Percentiles rank a stretch among this genome's conserved stretches.
These are phyloP conservation scores for Silvanus unidentatus DNA, from an alignment of 2,888 invertebrate genomes.

Conservation along the genomic window DNA sequence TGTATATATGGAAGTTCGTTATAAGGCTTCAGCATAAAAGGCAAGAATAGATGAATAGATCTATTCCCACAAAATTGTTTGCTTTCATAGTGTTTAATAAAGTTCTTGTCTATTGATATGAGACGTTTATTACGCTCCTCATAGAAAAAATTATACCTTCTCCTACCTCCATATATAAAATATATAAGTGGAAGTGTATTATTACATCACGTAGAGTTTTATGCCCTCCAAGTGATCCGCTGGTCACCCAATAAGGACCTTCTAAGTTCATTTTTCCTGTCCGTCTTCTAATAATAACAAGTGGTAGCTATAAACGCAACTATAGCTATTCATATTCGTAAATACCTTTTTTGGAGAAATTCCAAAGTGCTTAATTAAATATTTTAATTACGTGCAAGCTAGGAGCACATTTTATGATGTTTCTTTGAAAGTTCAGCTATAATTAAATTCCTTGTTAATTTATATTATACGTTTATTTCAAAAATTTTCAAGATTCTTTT, in stretches of 20 bases:
- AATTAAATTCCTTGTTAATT: slow-evolving; percentile 32
- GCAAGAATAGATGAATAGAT: slow-evolving; percentile 1
- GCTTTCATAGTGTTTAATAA: not conserved
- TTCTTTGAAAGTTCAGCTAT: slow-evolving; percentile 28
- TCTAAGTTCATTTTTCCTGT: too few relatives aligned
- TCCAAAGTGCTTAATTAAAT: slow-evolving; percentile 30
- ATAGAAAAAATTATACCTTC: too few relatives aligned
- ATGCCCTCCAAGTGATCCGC: too few relatives aligned
- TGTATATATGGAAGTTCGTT: slow-evolving; percentile 1
- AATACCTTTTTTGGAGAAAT: slow-evolving; percentile 19
- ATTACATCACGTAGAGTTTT: too few relatives aligned
- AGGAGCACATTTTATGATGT: slow-evolving; percentile 23
- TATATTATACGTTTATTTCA: slow-evolving; percentile 20
- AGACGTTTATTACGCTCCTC: not conserved
- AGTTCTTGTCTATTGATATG: not conserved
- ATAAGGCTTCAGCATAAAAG: not conserved
- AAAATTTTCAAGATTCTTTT: slow-evolving; percentile 6
- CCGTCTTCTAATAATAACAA: too few relatives aligned
- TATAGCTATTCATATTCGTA: slow-evolving; percentile 1
- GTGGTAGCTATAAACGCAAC: not conserved
- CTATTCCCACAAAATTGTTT: slow-evolving; percentile 1
- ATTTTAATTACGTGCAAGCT: slow-evolving; percentile 30
- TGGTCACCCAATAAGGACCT: too few relatives aligned
- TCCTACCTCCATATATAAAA: too few relatives aligned
- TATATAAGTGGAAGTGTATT: too few relatives aligned